Evolutionary conservation across 2,113 vertebrate genomes (phyloP), one percentile per base, ranked within the genome.

Genomic region (Nycticryphes semicollaris): DNA sequence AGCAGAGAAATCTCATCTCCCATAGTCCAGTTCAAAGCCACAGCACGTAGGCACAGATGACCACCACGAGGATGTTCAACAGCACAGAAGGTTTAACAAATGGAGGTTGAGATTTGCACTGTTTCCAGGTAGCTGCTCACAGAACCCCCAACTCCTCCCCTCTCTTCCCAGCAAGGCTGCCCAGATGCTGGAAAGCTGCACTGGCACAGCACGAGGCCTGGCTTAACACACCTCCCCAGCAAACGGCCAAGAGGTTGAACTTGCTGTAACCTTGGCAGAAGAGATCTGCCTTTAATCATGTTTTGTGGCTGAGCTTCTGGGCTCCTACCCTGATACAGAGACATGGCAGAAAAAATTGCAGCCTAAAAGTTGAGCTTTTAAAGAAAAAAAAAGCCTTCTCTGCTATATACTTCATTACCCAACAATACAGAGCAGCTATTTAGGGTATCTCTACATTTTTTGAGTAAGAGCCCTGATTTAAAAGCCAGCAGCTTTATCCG

Each of bases 321-420:
- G 64, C 48, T 90, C 39, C n/a, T 25, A 79, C 76, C 39, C 68
- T 81, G 45, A 89, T 35, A 57, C 41, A 76, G 53, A 79, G 68
- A 78, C 35, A 53, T 6, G 17, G 74, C 60, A 93, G 59, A 35
- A 89, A 93, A 88, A 87, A 85, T 1, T 56, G 73, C 76, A 87
- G 60, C 47, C 64, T 81, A 56, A 69, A 96, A 84, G 80, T 89
- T 95, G 80, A 89, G 94, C 77, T 92, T 97, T 96, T 94, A 95
- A 66, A 95, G 87, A 39, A 91, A 92, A 39, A 91, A 92, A 94
- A 77, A 86, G 87, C 81, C 85, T 90, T 90, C 62, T 50, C 70
- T 94, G 89, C 82, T 96, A 47, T 79, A 94, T 94, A 91, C 75
- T 96, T 96, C 86, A 93, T 91, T 96, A 92, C 76, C 90, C 89